Evolutionary conservation across 2,113 vertebrate genomes (phyloP).

Genomic region (Dascyllus trimaculatus): DNA sequence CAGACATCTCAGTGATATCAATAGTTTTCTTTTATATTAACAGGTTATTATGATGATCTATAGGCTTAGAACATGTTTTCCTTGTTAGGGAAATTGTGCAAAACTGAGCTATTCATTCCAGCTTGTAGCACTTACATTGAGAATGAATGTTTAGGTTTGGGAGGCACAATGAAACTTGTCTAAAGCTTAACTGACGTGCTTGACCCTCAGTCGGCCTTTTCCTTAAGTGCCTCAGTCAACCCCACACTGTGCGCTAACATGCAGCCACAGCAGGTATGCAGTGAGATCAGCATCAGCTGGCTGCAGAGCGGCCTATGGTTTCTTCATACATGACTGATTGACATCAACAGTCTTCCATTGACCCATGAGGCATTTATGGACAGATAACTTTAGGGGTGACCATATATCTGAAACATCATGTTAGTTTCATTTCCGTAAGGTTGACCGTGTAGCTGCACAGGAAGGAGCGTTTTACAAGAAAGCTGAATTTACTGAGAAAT

Average conservation of each 20-base stretch:
- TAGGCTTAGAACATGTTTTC: background rate
- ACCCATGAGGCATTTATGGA: background rate
- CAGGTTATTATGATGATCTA: background rate
- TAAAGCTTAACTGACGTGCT: constrained; percentile 2
- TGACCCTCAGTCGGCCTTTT: constrained; percentile 5
- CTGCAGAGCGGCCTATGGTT: constrained; percentile 2
- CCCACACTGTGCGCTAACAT: constrained; percentile 5
- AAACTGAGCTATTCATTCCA: background rate
- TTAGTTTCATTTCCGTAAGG: constrained; percentile 1
- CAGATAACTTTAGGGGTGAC: background rate
- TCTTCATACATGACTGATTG: background rate
- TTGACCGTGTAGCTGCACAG: constrained; percentile 8
- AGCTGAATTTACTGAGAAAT: constrained; percentile 4
- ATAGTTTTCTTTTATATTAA: background rate
- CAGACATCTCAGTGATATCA: too few species aligned
- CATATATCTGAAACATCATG: background rate
- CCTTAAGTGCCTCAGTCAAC: background rate
- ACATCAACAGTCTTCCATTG: constrained; percentile 1
- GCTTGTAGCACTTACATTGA: background rate
- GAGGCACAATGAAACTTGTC: background rate
- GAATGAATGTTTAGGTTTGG: constrained; percentile 1
- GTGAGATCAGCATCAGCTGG: background rate
- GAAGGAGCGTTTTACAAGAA: constrained; percentile 27
- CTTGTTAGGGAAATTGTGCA: background rate
- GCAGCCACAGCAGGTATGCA: constrained; percentile 1